Evolutionary conservation across 2,113 vertebrate genomes (phyloP).

Genomic region (Gobiocypris rarus): DNA sequence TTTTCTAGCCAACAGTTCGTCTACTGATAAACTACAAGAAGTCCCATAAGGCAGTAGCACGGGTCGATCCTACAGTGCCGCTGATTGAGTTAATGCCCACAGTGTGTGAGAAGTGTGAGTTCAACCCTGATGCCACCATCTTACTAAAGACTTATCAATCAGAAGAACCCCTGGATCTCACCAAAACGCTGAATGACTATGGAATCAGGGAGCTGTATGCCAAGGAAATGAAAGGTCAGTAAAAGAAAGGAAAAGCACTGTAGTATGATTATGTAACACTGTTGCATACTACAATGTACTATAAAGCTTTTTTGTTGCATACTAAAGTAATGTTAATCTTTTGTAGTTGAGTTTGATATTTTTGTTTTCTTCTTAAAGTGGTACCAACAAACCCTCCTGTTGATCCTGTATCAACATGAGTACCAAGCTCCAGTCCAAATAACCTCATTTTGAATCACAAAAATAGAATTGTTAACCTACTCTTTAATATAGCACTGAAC

Average conservation of each 20-base stretch:
- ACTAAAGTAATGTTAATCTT: neutral
- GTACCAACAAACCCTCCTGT: neutral
- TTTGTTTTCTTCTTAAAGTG: neutral
- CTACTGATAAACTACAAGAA: conserved; percentile 93
- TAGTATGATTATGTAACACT: neutral
- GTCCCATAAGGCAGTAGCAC: conserved; percentile 88
- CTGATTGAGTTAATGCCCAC: conserved; percentile 80
- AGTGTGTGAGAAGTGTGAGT: conserved; percentile 92
- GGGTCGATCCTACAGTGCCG: conserved; percentile 85
- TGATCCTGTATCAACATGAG: conserved; percentile 13
- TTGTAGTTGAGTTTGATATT: neutral
- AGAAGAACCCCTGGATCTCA: conserved; percentile 82
- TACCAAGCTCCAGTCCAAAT: conserved; percentile 1
- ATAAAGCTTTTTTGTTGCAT: too few species aligned
- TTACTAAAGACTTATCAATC: conserved; percentile 82
- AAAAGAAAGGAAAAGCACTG: neutral
- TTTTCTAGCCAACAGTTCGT: conserved; percentile 86
- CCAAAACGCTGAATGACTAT: conserved; percentile 85
- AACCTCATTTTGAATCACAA: neutral
- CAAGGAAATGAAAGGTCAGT: conserved; percentile 77
- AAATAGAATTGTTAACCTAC: too few species aligned
- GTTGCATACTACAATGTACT: neutral
- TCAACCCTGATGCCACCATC: conserved; percentile 79
- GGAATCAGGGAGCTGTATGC: conserved; percentile 92
- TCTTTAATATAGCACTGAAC: neutral